Base-by-base conservation (phyloP, 2,113 vertebrate genomes). In the Lepisosteus oculatus region DNA sequence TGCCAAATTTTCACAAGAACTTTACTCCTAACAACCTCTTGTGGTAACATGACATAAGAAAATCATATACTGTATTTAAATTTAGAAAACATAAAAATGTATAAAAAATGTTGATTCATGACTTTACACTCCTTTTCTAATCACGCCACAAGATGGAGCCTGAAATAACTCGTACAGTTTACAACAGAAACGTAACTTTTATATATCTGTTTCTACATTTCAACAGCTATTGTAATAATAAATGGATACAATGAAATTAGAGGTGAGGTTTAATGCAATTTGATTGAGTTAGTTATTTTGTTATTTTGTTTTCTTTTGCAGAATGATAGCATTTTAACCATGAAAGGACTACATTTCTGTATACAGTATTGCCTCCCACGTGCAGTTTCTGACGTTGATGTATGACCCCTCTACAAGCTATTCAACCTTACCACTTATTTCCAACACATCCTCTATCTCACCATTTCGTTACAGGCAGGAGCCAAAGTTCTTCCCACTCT, bases 1-100 rank as follows among this genome's bases (percentile, higher is more conserved):
- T 29, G 29, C 29, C 29, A 29, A 29, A 29, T 29, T 29, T 29
- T 29, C 29, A 29, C 29, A 29, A 29, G 29, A 29, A 29, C 29
- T 29, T 29, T 29, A 29, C 61, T 64, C 69, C 57, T 72, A 72
- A 55, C 64, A 72, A 72, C 71, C 71, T 67, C 71, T 66, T 65
- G 65, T 72, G 65, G 71, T 55, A 67, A 72, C 54, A 15, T 57
- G 45, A 55, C 41, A 56, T 64, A 13, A 8, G 42, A 43, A 72
- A 29, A 65, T 7, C 3, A 72, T 55, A 54, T 51, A 62, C 43
- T 47, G 29, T 29, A 29, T 29, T 29, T 29, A 29, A 29, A 29
- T 29, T 29, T 29, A 29, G 29, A 29, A 29, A 29, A 29, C 1
- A 29, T 29, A 29, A 29, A 29, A 29, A 29, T 29, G 29, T 29